phyloP scores from a whole-genome alignment of 2,888 invertebrate genomes.

The Drosophila atripex region DNA sequence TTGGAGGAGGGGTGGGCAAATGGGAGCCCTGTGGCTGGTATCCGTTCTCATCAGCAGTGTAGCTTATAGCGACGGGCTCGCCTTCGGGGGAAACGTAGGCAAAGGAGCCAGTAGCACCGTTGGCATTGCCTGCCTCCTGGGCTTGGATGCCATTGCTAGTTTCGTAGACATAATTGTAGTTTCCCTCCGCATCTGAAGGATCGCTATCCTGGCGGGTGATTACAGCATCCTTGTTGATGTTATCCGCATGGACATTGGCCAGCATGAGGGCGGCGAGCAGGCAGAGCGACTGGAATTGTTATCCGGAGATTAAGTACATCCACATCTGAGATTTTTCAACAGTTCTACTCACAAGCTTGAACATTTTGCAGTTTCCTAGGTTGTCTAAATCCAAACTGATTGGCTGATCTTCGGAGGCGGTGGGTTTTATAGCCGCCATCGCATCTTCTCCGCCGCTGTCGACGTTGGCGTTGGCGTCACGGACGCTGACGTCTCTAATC shows the following conservation, averaged over 20 bases:
- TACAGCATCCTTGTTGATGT: slow-evolving; percentile 75
- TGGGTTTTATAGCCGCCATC: slow-evolving; percentile 70
- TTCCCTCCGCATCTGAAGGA: slow-evolving; percentile 82
- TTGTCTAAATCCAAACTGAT: slow-evolving; percentile 76
- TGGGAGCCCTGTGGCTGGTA: slow-evolving; percentile 84
- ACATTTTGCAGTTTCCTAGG: slow-evolving; percentile 74
- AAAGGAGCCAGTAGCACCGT: slow-evolving; percentile 85
- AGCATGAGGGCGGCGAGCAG: slow-evolving; percentile 72
- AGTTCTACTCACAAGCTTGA: slow-evolving; percentile 77
- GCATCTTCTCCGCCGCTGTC: slow-evolving; percentile 36
- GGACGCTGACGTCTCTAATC: slow-evolving; percentile 57
- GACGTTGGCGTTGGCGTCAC: slow-evolving; percentile 35
- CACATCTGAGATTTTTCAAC: background rate
- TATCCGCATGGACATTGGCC: slow-evolving; percentile 73
- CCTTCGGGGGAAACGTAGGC: slow-evolving; percentile 85
- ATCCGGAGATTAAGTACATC: slow-evolving; percentile 9
- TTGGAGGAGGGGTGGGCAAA: slow-evolving; percentile 85
- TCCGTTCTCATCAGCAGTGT: slow-evolving; percentile 86
- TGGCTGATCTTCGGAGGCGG: slow-evolving; percentile 56
- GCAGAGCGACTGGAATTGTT: slow-evolving; percentile 57
- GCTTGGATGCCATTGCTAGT: slow-evolving; percentile 86
- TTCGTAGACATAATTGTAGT: slow-evolving; percentile 83
- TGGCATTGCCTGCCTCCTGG: slow-evolving; percentile 85
- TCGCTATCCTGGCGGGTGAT: slow-evolving; percentile 80
- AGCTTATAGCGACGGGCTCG: slow-evolving; percentile 79